phyloP scores from a whole-genome alignment of 2,888 invertebrate species.

The Aradus depressus region DNA sequence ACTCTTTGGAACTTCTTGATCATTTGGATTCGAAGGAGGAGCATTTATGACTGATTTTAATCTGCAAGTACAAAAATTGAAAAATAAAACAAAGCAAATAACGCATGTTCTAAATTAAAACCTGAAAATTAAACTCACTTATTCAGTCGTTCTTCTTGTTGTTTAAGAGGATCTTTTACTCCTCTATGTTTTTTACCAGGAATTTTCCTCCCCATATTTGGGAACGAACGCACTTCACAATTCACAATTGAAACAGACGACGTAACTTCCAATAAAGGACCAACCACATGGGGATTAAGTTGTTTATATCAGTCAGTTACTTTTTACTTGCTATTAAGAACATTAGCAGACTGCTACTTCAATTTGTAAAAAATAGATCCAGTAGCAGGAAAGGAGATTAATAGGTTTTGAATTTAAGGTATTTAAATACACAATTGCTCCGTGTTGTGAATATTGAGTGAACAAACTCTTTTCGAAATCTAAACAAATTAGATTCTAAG shows the following conservation, averaged over 20 bases:
- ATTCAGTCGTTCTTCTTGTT: constrained; percentile 49
- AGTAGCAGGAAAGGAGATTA: too few species aligned
- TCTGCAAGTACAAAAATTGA: constrained; percentile 24
- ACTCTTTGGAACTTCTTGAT: constrained; percentile 62
- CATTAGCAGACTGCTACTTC: too few species aligned
- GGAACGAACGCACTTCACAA: not conserved
- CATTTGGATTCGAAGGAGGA: constrained; percentile 56
- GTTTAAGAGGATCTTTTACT: constrained; percentile 63
- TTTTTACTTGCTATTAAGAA: too few species aligned
- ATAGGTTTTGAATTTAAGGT: too few species aligned
- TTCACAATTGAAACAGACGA: not conserved
- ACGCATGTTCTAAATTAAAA: not conserved
- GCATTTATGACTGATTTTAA: constrained; percentile 61
- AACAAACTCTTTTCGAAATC: too few species aligned
- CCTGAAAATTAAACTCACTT: constrained; percentile 43
- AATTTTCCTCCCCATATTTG: constrained; percentile 61
- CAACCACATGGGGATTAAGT: not conserved
- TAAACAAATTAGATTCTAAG: too few species aligned
- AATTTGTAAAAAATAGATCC: too few species aligned
- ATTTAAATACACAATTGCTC: too few species aligned
- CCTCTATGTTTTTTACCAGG: constrained; percentile 70
- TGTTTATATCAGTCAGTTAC: too few species aligned
- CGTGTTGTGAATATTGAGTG: too few species aligned
- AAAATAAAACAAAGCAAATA: constrained; percentile 12
- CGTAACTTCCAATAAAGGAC: not conserved